Conservation (phyloP, 2,888 invertebrate genomes). For the Lapara coniferarum region DNA sequence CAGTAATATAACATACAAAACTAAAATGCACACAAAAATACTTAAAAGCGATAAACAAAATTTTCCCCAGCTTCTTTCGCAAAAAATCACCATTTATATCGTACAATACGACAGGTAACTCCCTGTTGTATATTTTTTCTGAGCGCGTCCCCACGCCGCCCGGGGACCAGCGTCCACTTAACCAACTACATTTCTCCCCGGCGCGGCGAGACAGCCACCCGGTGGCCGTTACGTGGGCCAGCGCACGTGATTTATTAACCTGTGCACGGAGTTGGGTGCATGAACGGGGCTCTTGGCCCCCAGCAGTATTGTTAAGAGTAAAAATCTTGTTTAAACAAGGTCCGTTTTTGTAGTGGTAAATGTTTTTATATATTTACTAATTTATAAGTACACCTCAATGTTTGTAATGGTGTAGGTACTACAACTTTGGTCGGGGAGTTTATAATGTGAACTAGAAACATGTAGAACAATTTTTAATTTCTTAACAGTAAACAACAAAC, state of each 20-base stretch:
- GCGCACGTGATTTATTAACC: slow-evolving; percentile 50
- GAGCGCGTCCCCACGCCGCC: slow-evolving; percentile 38
- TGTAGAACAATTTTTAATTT: too few species aligned
- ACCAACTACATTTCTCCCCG: slow-evolving; percentile 43
- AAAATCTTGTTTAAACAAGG: not conserved
- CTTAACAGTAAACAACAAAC: too few species aligned
- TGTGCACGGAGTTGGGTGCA: slow-evolving; percentile 14
- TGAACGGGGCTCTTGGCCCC: not conserved
- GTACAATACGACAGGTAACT: slow-evolving; percentile 35
- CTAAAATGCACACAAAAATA: not conserved
- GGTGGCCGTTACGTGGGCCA: slow-evolving; percentile 45
- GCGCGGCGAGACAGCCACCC: slow-evolving; percentile 39
- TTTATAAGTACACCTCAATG: too few species aligned
- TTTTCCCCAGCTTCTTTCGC: not conserved
- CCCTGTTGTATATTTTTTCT: slow-evolving; percentile 42
- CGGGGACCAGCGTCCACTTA: slow-evolving; percentile 41
- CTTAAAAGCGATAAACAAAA: not conserved
- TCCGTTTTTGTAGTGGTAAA: not conserved
- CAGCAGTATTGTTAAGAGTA: not conserved
- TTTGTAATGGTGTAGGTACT: too few species aligned
- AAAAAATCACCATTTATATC: slow-evolving; percentile 8
- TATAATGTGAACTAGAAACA: too few species aligned
- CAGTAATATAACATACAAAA: too few species aligned
- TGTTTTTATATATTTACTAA: not conserved
- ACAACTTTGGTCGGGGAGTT: too few species aligned